Evolutionary conservation across 2,888 invertebrate species (phyloP).

Genomic region (Drosophila lacicola): DNA sequence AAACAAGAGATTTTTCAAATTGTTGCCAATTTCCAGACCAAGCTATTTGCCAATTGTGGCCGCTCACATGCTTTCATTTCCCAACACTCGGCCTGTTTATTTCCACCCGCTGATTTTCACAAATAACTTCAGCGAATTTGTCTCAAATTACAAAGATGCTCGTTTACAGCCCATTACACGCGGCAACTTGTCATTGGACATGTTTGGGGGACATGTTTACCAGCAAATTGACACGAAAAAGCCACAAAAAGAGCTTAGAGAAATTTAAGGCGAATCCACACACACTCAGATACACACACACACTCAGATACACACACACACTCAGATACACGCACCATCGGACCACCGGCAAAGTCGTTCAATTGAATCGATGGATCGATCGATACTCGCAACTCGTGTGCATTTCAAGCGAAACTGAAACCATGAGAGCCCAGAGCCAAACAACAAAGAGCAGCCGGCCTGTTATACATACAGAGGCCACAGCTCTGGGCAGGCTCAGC

Average conservation of each 20-base stretch:
- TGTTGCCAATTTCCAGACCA: conserved; percentile 9
- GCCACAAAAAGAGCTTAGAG: conserved; percentile 59
- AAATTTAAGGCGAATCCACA: conserved; percentile 61
- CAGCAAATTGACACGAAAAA: conserved; percentile 70
- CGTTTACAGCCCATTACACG: conserved; percentile 61
- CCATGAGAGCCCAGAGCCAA: conserved; percentile 43
- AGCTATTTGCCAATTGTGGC: conserved; percentile 1
- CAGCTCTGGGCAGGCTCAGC: conserved; percentile 2
- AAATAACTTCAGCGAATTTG: conserved; percentile 27
- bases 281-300: conserved; percentile 24
- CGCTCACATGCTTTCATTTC: conserved; percentile 10
- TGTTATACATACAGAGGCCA: conserved; percentile 25
- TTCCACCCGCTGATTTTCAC: conserved; percentile 53
- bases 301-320: conserved; percentile 16
- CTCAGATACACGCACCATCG: conserved; percentile 18
- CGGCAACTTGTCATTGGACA: conserved; percentile 63
- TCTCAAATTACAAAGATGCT: conserved; percentile 47
- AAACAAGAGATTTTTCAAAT: neutral
- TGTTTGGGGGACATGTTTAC: conserved; percentile 66
- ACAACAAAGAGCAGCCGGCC: conserved; percentile 50
- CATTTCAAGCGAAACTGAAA: conserved; percentile 68
- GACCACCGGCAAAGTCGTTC: conserved; percentile 52
- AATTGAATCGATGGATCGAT: conserved; percentile 33
- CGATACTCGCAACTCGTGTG: conserved; percentile 35
- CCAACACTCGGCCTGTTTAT: conserved; percentile 25